A percentile compares a stretch with the other conserved stretches of the same genome.
Conservation (phyloP, 2,888 invertebrate genomes). For the Dascillus cervinus region DNA sequence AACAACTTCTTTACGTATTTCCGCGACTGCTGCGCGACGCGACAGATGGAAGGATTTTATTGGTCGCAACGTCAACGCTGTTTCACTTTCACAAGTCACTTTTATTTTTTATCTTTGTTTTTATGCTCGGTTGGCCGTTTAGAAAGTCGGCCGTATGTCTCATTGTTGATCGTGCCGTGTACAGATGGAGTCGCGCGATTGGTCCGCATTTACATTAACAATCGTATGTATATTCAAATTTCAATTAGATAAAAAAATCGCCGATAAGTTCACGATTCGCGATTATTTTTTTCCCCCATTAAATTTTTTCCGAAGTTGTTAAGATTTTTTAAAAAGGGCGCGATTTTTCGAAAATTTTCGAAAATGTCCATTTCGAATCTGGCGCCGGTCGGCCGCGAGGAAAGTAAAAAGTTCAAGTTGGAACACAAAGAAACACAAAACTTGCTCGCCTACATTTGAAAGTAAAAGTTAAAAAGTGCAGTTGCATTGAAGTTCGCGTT, state of each 20-base stretch:
- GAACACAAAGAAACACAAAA: constrained; percentile 37
- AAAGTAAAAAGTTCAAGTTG: constrained; percentile 32
- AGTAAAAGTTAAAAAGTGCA: constrained; percentile 41
- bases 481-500: constrained; percentile 5
- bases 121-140: no score
- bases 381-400: constrained; percentile 24
- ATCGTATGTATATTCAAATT: no score
- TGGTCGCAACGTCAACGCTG: constrained; percentile 25
- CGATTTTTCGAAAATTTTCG: no score
- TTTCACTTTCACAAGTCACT: not conserved
- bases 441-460: constrained; percentile 39
- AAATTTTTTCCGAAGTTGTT: no score
- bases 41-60: constrained; percentile 43
- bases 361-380: constrained; percentile 23
- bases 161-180: constrained; percentile 22
- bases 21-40: constrained; percentile 17
- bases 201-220: no score
- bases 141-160: constrained; percentile 4
- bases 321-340: no score
- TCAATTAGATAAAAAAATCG: no score
- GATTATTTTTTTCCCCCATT: no score
- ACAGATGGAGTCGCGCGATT: constrained; percentile 65
- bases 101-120: constrained; percentile 9
- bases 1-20: no score
- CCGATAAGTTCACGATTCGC: no score